Percentiles rank a stretch among this genome's conserved stretches.
phyloP scores from a whole-genome alignment of 2,888 invertebrate species.

The Nezara viridula region DNA sequence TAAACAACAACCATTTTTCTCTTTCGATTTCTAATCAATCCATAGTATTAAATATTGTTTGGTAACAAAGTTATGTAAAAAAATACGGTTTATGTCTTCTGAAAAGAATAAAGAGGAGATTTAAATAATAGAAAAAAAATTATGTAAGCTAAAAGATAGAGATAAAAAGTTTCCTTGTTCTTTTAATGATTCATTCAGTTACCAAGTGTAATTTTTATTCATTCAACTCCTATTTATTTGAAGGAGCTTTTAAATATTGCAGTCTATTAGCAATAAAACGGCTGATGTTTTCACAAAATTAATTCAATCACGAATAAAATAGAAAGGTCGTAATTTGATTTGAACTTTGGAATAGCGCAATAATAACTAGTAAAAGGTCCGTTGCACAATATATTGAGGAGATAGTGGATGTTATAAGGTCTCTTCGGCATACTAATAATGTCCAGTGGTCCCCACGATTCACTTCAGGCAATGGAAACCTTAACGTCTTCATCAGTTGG shows the following conservation, averaged over 20 bases:
- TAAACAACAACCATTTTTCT: too few relatives aligned
- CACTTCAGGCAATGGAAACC: background rate
- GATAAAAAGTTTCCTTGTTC: too few relatives aligned
- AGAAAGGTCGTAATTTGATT: slow-evolving; percentile 34
- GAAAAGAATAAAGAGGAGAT: too few relatives aligned
- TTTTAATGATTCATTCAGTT: too few relatives aligned
- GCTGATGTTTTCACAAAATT: background rate
- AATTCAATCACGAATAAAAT: background rate
- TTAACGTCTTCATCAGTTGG: background rate
- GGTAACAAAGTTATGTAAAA: too few relatives aligned
- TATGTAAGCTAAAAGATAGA: too few relatives aligned
- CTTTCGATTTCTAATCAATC: too few relatives aligned
- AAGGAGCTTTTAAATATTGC: background rate
- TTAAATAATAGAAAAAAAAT: too few relatives aligned
- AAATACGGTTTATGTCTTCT: too few relatives aligned
- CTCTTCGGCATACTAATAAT: background rate
- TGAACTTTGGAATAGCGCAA: slow-evolving; percentile 19
- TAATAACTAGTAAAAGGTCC: slow-evolving; percentile 41
- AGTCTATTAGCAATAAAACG: background rate
- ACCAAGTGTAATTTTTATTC: too few relatives aligned
- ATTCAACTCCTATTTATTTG: too few relatives aligned
- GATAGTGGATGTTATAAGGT: slow-evolving; percentile 15
- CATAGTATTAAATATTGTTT: too few relatives aligned
- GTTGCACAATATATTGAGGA: slow-evolving; percentile 25
- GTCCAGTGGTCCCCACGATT: slow-evolving; percentile 24